These are phyloP conservation scores for Hymenopus coronatus DNA, from an alignment of 2,888 invertebrate genomes.

Conservation along the genomic window DNA sequence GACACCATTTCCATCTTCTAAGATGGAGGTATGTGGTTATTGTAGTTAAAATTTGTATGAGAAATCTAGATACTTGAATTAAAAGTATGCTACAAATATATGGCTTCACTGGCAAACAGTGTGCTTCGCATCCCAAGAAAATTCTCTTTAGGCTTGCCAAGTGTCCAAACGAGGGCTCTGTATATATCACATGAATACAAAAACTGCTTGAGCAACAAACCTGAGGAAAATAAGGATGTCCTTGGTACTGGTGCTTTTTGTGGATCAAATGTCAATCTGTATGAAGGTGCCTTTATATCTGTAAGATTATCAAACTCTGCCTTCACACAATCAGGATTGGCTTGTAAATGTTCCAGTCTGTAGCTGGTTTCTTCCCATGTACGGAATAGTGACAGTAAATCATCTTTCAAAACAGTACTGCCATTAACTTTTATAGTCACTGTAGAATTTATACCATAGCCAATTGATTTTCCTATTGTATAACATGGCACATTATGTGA, in stretches of 20 bases:
- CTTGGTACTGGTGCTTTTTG: constrained; percentile 50
- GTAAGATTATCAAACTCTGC: constrained; percentile 73
- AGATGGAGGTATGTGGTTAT: too few relatives aligned
- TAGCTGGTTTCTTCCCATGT: constrained; percentile 97
- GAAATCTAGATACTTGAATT: too few relatives aligned
- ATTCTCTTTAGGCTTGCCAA: neutral
- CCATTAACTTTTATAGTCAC: constrained; percentile 60
- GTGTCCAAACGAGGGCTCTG: too few relatives aligned
- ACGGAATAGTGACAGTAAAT: constrained; percentile 66
- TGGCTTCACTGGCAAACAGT: neutral
- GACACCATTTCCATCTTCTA: too few relatives aligned
- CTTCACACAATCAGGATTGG: constrained; percentile 71
- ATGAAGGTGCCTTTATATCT: constrained; percentile 67
- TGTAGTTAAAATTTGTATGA: too few relatives aligned
- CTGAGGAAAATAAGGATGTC: constrained; percentile 1
- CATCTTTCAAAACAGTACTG: constrained; percentile 57
- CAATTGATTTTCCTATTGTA: constrained; percentile 64
- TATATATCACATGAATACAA: neutral
- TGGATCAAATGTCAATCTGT: constrained; percentile 69
- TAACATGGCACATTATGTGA: constrained; percentile 60
- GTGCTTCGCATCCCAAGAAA: neutral
- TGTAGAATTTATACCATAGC: constrained; percentile 66
- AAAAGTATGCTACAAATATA: too few relatives aligned
- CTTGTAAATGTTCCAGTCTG: constrained; percentile 80
- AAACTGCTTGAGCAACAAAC: neutral